These are phyloP conservation scores for Psylliodes chrysocephalus DNA, from an alignment of 2,888 invertebrate species.

Conservation along the genomic window DNA sequence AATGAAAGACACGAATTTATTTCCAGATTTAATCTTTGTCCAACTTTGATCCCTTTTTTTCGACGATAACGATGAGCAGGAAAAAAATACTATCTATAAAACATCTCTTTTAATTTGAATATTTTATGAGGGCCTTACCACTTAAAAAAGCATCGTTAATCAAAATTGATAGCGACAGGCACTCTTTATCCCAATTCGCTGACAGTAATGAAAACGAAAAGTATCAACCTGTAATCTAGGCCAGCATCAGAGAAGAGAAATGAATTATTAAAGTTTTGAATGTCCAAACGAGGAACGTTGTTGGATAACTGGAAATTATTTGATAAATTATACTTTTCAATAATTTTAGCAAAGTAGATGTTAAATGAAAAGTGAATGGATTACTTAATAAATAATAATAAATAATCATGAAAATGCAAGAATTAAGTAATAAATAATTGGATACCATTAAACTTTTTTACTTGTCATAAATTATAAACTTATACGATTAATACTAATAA, in stretches of 20 bases:
- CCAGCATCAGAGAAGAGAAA: constrained; percentile 8
- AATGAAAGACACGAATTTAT: no score
- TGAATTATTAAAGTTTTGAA: constrained; percentile 14
- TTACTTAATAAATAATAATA: no score
- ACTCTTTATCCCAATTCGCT: constrained; percentile 4
- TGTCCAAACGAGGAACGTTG: no score
- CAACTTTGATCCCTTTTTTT: constrained; percentile 2
- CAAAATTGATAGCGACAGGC: constrained; percentile 22
- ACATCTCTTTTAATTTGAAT: constrained; percentile 28
- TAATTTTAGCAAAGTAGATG: no score
- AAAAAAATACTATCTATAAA: constrained; percentile 19
- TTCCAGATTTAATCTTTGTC: background rate
- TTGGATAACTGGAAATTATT: no score
- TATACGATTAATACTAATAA: no score
- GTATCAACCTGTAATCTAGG: background rate
- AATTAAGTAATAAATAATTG: no score
- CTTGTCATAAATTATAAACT: no score
- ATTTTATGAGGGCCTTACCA: constrained; percentile 7
- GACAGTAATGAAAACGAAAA: constrained; percentile 6
- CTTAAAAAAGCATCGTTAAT: constrained; percentile 23
- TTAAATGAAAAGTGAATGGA: no score
- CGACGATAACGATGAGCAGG: constrained; percentile 1
- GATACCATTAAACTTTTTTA: no score
- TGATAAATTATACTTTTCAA: no score
- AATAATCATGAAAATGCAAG: no score